Percentiles rank a stretch among this genome's conserved stretches.
Conservation (phyloP, 2,797 vertebrate species). For the Ctenosaura bakeri region DNA sequence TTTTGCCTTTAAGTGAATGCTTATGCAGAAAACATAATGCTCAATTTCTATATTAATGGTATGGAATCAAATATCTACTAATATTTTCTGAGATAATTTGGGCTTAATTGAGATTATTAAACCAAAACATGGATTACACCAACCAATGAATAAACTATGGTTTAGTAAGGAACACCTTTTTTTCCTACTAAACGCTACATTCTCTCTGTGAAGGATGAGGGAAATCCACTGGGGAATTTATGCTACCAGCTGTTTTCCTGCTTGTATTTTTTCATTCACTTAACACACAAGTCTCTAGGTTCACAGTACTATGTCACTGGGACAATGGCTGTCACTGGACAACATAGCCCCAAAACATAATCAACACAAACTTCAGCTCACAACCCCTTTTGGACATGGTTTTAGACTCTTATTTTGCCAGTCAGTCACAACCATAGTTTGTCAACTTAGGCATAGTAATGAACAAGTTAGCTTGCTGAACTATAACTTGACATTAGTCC, state of each 20-base stretch:
- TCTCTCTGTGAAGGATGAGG: neutral
- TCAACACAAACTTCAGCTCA: neutral
- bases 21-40: neutral
- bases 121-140: neutral
- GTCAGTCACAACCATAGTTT: neutral
- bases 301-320: neutral
- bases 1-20: neutral
- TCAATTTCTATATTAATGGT: neutral
- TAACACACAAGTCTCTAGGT: too few species aligned
- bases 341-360: neutral
- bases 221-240: neutral
- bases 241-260: neutral
- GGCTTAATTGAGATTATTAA: neutral
- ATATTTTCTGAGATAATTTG: neutral
- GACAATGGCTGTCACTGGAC: neutral
- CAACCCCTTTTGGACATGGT: neutral
- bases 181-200: neutral
- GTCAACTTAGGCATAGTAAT: neutral
- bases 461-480: neutral
- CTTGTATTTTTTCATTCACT: too few species aligned
- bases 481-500: neutral
- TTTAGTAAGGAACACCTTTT: neutral
- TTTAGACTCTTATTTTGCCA: neutral
- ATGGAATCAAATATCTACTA: neutral
- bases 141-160: neutral